Evolutionary conservation across 2,113 vertebrate species (phyloP).

Genomic region (Pica pica): DNA sequence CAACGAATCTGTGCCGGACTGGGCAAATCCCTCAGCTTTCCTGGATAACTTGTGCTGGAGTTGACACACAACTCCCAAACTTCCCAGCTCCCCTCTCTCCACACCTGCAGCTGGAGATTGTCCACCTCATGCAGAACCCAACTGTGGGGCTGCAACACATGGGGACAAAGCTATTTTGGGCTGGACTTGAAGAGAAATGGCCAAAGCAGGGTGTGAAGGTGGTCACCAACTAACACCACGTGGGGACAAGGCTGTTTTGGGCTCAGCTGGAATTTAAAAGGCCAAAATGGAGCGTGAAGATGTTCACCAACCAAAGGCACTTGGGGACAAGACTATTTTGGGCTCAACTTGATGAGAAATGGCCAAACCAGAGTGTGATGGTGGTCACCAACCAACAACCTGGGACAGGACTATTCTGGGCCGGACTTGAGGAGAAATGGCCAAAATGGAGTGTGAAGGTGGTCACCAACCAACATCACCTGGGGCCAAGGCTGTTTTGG

Average conservation of each 20-base stretch:
- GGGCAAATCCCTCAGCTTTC: not conserved
- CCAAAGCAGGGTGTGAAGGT: fast-evolving
- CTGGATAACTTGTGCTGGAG: fast-evolving
- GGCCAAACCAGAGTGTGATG: not conserved
- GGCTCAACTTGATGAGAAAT: not conserved
- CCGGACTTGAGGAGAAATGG: not conserved
- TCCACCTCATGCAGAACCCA: not conserved
- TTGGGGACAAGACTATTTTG: fast-evolving
- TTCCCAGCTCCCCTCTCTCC: not conserved
- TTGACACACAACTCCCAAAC: not conserved
- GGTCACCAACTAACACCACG: not conserved
- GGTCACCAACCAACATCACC: not conserved
- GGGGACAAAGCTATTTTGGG: not conserved
- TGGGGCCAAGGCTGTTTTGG: not conserved
- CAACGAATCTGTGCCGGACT: not conserved
- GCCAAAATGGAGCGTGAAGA: fast-evolving
- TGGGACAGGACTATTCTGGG: not conserved
- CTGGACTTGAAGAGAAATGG: not conserved
- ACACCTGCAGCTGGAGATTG: not conserved
- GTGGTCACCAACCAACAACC: not conserved
- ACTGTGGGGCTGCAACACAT: fast-evolving
- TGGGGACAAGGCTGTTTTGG: not conserved
- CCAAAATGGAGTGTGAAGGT: fast-evolving
- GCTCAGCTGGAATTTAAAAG: not conserved
- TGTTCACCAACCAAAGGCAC: not conserved